Evolutionary conservation across 2,113 vertebrate species (phyloP), one percentile per base, ranked within the genome.

Genomic region (Engystomops pustulosus): DNA sequence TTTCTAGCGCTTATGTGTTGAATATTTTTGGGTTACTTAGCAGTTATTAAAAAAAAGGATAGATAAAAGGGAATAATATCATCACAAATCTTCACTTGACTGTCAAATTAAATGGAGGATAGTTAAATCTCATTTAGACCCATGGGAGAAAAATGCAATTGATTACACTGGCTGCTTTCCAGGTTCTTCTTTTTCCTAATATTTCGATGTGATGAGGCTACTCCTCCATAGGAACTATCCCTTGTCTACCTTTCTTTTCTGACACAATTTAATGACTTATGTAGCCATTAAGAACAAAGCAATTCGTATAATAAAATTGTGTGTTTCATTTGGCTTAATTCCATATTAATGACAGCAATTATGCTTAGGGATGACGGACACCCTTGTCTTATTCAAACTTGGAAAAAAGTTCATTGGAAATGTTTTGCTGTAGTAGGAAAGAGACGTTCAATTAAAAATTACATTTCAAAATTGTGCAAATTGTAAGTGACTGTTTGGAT

Each of bases 51-150:
- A 74, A 82, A 75, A 67, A 83, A 83, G 70, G 47, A 83, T 76
- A 62, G 70, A 47, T 75, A 76, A 67, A 83, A 30, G 45, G 70
- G 81, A 83, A 67, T 76, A 49, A 67, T 83, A 76, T 34, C 47
- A 62, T 83, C 58, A 83, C 81, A 83, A 83, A 83, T 83, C 81
- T 83, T 76, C 44, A 20, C 27, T 51, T 76, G 32, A 60, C 60
- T 83, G 81, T 83, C 71, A 83, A 83, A 83, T 83, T 76, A 83
- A 83, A 83, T 76, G 71, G 81, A 67, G 23, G 51, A 62, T 55
- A 67, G 71, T 83, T 76, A 76, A 76, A 83, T 83, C 25, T 76
- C 41, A 83, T 72, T 75, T 83, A 58, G 71, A 41, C 81, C 41
- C 71, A 83, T 51, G 44, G 67, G 70, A n/a, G 75, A 32, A 82